Evolutionary conservation across 2,113 vertebrate genomes (phyloP).

Genomic region (Otus sunia): DNA sequence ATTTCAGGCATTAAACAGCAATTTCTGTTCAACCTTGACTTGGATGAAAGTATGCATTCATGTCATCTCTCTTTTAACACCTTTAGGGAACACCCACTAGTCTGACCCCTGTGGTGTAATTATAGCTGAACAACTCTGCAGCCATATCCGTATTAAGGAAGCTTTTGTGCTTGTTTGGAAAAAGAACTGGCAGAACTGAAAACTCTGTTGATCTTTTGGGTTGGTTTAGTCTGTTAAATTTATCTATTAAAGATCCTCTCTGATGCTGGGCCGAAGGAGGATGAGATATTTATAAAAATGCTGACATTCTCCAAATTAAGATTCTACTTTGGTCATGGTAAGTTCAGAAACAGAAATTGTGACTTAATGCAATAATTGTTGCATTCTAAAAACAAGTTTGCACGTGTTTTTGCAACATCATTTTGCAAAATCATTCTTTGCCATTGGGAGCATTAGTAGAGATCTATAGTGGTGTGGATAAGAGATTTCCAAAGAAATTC

Average conservation of each 20-base stretch:
- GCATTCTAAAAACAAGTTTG: fast-evolving
- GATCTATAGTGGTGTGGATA: not conserved
- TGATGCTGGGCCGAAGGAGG: not conserved
- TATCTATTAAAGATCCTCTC: not conserved
- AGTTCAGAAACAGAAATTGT: not conserved
- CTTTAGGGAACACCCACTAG: not conserved
- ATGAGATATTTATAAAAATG: not conserved
- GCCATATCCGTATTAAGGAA: not conserved
- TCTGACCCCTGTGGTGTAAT: not conserved
- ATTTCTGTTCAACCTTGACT: not conserved
- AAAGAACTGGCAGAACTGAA: not conserved
- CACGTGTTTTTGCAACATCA: fast-evolving
- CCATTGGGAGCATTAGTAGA: not conserved
- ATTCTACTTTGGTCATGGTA: not conserved
- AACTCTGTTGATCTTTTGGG: not conserved
- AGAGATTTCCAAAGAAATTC: not conserved
- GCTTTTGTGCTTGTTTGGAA: not conserved
- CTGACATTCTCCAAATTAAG: not conserved
- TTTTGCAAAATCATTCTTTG: not conserved
- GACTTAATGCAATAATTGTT: not conserved
- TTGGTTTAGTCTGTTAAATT: not conserved
- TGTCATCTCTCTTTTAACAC: not conserved
- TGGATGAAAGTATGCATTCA: not conserved
- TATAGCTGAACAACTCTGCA: not conserved
- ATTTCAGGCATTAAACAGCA: not conserved